Conservation (phyloP, 2,797 vertebrate species). For the Semotilus atromaculatus region DNA sequence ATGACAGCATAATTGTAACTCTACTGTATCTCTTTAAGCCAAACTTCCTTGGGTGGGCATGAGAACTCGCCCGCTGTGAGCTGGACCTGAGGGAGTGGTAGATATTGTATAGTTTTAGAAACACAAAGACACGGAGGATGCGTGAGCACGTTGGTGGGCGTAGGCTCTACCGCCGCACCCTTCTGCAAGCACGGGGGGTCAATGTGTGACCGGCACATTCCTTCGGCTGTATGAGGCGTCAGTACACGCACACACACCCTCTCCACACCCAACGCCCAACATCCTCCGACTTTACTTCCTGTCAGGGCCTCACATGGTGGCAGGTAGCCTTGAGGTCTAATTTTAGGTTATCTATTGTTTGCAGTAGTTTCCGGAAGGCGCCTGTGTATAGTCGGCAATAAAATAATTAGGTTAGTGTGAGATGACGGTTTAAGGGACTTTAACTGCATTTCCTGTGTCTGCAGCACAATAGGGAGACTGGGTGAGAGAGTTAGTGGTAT, state of each 20-base stretch:
- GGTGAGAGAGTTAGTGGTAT: conserved; percentile 3
- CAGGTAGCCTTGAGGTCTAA: conserved; percentile 67
- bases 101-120: conserved; percentile 62
- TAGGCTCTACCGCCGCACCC: conserved; percentile 49
- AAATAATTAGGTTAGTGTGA: conserved; percentile 66
- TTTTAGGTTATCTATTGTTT: conserved; percentile 68
- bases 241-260: conserved; percentile 54
- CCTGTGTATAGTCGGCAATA: conserved; percentile 51
- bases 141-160: conserved; percentile 40
- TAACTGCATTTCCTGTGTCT: conserved; percentile 37
- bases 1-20: background rate
- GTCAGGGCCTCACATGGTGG: conserved; percentile 42
- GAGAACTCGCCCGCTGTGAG: conserved; percentile 58
- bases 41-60: conserved; percentile 38
- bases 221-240: conserved; percentile 50
- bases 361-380: conserved; percentile 49
- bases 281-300: conserved; percentile 51
- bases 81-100: conserved; percentile 64
- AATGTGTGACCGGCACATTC: conserved; percentile 58
- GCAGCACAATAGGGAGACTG: background rate
- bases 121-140: conserved; percentile 63
- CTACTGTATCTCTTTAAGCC: background rate
- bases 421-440: conserved; percentile 45
- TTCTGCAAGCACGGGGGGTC: conserved; percentile 56
- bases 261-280: conserved; percentile 50